These are phyloP conservation scores for Glaucomys volans DNA, from an alignment of 2,113 vertebrate genomes.

Conservation along the genomic window DNA sequence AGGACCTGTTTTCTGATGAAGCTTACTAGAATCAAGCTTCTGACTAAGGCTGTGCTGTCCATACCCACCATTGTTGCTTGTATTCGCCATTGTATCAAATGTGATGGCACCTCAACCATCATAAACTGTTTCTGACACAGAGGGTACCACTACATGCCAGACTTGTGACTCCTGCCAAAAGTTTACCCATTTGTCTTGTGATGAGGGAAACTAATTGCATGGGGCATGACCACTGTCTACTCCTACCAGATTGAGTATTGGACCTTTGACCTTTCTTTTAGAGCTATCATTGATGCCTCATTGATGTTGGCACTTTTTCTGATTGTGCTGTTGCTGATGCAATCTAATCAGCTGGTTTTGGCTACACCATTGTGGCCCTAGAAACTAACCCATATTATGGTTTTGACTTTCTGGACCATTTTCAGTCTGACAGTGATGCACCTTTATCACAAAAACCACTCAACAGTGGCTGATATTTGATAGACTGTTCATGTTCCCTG, in stretches of 20 bases:
- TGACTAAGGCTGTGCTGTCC: background rate
- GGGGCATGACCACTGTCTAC: background rate
- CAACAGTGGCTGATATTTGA: background rate
- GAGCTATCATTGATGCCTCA: background rate
- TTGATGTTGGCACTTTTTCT: slow-evolving; percentile 13
- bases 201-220: slow-evolving; percentile 10
- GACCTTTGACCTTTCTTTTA: background rate
- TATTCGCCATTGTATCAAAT: slow-evolving; percentile 13
- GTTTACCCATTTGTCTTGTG: slow-evolving; percentile 26
- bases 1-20: slow-evolving; percentile 22
- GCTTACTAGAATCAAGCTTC: slow-evolving; percentile 42
- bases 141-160: background rate
- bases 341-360: background rate
- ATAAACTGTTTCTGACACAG: slow-evolving; percentile 39
- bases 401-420: slow-evolving; percentile 40
- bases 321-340: background rate
- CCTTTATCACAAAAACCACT: background rate
- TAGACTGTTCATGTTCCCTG: background rate
- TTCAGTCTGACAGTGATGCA: background rate
- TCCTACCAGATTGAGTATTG: slow-evolving; percentile 13
- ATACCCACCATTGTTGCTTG: background rate
- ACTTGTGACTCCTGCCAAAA: slow-evolving; percentile 41
- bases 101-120: background rate
- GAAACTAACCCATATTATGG: slow-evolving; percentile 22
- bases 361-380: background rate